Conservation (phyloP, 2,113 vertebrate species). For the Garra rufa region DNA sequence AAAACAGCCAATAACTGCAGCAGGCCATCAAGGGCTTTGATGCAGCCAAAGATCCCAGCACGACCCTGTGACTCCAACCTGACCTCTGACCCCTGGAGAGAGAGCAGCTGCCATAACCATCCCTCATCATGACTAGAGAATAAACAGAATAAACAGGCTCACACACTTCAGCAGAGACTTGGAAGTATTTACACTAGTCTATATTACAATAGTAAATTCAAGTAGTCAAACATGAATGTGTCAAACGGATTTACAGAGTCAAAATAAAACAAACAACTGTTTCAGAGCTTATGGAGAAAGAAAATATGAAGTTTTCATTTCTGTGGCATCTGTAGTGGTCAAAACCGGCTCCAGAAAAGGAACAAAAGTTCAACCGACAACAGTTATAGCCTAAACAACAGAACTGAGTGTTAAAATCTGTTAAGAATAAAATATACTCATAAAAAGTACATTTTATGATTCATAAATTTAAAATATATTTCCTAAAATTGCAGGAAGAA, state of each 20-base stretch:
- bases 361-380: background rate
- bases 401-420: background rate
- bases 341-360: background rate
- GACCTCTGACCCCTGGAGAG: constrained; percentile 54
- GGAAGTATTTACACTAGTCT: background rate
- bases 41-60: constrained; percentile 34
- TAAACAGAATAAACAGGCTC: constrained; percentile 21
- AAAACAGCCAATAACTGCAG: constrained; percentile 28
- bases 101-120: constrained; percentile 58
- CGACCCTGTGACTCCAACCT: constrained; percentile 41
- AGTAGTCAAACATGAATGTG: background rate
- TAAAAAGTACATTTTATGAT: background rate
- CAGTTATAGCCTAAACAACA: background rate
- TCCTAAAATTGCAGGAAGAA: background rate
- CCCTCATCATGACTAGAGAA: constrained; percentile 8
- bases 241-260: background rate
- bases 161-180: background rate
- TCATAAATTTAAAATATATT: background rate
- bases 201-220: constrained; percentile 10
- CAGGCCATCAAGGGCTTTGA: constrained; percentile 13
- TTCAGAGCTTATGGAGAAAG: background rate
- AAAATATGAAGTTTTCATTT: background rate
- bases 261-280: background rate
- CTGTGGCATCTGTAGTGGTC: background rate
- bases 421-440: background rate